Evolutionary conservation across 2,797 vertebrate genomes (phyloP), one percentile per base, ranked within the genome.

Genomic region (Echiichthys vipera): DNA sequence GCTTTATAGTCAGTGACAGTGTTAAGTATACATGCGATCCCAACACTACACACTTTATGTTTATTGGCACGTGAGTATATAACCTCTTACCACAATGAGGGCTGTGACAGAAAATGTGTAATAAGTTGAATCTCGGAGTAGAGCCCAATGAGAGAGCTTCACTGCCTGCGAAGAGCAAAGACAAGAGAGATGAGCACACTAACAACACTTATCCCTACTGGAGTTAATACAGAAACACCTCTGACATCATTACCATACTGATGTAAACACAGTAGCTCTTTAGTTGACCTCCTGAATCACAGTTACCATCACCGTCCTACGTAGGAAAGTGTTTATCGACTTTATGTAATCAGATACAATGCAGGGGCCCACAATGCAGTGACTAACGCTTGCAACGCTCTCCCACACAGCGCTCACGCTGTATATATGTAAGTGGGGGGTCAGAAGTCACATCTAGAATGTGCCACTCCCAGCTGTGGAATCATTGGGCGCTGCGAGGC

Each of bases 61-160:
- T 34, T 32, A 14, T 30, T 20, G 51, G 11, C 24, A 37, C 22
- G 32, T 29, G 29, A 46, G 34, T 53, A 29, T 62, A 8, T 17
- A 15, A 75, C 22, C 37, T 82, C 92, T 95, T 86, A 98, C 97
- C 94, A 87, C 94, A 5, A 98, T 98, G 68, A 98, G 96, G 0
- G 97, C 96, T 0, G 93, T 88, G 67, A 98, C 94, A 3, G 97
- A 96, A 65, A 98, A 92, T 0, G 95, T 98, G 88, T 98, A 98
- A 87, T 96, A 98, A 50, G 92, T 90, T 0, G 97, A 97, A 84
- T 98, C 97, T 72, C 97, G 93, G 81, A 98, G 87, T 27, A 98
- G 95, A 63, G 96, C 95, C 97, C 97, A 98, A 0, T 96, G 95
- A 0, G 97, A 97, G 45, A 98, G 94, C 6, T 94, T 95, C 86